These are phyloP conservation scores for Byasa hedistus DNA, from an alignment of 2,888 invertebrate genomes.

Conservation along the genomic window DNA sequence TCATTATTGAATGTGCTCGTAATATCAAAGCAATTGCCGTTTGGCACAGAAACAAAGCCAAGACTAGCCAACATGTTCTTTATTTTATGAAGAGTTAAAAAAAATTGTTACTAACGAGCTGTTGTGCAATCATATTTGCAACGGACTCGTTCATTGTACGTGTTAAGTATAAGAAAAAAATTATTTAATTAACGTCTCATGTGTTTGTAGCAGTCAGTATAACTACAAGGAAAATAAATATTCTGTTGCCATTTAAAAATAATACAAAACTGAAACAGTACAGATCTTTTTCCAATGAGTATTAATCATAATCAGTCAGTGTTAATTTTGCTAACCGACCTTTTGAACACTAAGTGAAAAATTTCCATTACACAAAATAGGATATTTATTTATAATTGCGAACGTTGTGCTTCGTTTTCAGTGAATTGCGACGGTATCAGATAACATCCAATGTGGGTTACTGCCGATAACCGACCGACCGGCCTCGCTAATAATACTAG, in stretches of 20 bases:
- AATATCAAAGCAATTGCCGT: constrained; percentile 34
- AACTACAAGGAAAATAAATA: too few species aligned
- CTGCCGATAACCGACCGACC: constrained; percentile 38
- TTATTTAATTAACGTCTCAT: too few species aligned
- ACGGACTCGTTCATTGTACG: neutral
- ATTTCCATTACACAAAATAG: constrained; percentile 17
- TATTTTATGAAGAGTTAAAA: neutral
- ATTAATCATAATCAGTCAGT: neutral
- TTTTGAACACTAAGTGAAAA: neutral
- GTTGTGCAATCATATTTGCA: neutral
- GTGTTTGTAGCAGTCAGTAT: too few species aligned
- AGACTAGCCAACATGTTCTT: neutral
- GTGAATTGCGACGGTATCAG: constrained; percentile 36
- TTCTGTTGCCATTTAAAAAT: too few species aligned
- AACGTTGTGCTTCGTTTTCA: constrained; percentile 32
- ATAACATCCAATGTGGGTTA: constrained; percentile 42
- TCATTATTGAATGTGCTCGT: constrained; percentile 35
- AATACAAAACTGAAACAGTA: too few species aligned
- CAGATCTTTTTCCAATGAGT: neutral
- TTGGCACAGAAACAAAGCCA: constrained; percentile 31
- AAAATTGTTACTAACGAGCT: neutral
- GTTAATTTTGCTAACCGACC: neutral
- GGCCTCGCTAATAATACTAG: constrained; percentile 37
- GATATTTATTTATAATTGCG: constrained; percentile 23
- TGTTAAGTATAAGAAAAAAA: neutral